A percentile compares a stretch with the other conserved stretches of the same genome.
These are phyloP conservation scores for Eudyptes chrysolophus DNA, from an alignment of 2,113 vertebrate genomes.

Conservation along the genomic window DNA sequence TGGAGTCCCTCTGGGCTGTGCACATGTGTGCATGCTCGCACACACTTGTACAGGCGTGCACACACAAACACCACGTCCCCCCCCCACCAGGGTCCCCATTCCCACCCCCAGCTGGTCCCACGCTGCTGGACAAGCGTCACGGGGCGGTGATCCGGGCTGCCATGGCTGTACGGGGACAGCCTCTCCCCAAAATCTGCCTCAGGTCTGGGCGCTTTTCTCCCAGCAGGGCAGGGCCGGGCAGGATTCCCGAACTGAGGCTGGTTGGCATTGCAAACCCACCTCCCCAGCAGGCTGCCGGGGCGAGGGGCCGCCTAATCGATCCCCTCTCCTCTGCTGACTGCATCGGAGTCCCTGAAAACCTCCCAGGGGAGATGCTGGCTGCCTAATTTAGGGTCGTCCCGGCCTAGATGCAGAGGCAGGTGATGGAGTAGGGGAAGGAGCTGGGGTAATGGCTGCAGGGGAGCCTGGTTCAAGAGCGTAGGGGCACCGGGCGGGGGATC, in stretches of 20 bases:
- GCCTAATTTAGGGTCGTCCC: neutral
- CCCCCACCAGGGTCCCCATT: accelerated
- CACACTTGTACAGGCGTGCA: neutral
- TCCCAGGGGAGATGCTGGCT: neutral
- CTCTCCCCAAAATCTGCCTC: neutral
- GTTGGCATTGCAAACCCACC: neutral
- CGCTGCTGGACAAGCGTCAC: neutral
- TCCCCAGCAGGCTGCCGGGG: neutral
- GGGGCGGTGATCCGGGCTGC: neutral
- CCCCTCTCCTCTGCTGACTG: neutral
- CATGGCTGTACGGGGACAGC: neutral
- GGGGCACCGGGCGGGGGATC: neutral
- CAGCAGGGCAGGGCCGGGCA: neutral
- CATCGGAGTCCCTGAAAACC: neutral
- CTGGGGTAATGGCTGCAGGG: neutral
- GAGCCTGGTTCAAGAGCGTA: neutral
- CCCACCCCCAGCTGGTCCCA: neutral
- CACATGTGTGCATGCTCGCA: accelerated
- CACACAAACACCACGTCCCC: accelerated
- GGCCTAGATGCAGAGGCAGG: neutral
- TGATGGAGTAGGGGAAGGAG: neutral
- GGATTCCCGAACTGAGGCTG: accelerated
- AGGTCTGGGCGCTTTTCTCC: neutral
- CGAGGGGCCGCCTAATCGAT: neutral
- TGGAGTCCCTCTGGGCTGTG: neutral